Evolutionary conservation across 1,140 invertebrate genomes (phyloP), one percentile per base, ranked within the genome.

Genomic region (Camponotus floridanus): DNA sequence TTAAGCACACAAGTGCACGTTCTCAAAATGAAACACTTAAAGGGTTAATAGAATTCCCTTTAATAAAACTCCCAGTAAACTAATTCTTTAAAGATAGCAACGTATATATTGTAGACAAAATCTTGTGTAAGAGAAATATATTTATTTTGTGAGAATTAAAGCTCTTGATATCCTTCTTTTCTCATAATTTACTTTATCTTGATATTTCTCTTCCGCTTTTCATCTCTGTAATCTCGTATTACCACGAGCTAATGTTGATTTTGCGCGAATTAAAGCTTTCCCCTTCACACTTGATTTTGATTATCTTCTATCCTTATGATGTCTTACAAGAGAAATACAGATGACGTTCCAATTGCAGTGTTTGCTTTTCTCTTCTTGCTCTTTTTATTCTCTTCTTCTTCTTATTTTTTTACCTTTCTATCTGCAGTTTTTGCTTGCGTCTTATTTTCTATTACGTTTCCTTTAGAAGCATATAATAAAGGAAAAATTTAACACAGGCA

Each of bases 231-330:
- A 81, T 73, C 68, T 81, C 67, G 73, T 61, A 64, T 83, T 74
- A 48, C 21, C 55, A 45, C 79, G 68, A 39, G 39, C 55, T 83
- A 61, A 83, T 74, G 57, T 83, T 83, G 67, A 83, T 74, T 83
- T 57, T 83, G 26, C 55, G 55, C 57, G 31, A 83, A 83, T 83
- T 74, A 73, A 73, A 73, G 55, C 51, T 62, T 33, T 39, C 36
- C 8, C 70, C 39, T 83, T 83, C 68, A 26, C 68, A 74, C 68
- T 48, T 13, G 26, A 48, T 61, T 57, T 62, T 74, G 55, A 83
- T 83, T 74, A 83, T 83, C 79, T 45, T 55, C 15, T 51, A 59
- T 71, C 18, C 51, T 68, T 31, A 26, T 33, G 18, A 71, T 15
- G 36, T 81, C 18, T 59, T 45, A 21, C 45, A 26, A 13, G 62